Percentiles rank a stretch among this genome's conserved stretches.
These are phyloP conservation scores for Epicampocera succincta DNA, from an alignment of 2,888 invertebrate species.

Conservation along the genomic window DNA sequence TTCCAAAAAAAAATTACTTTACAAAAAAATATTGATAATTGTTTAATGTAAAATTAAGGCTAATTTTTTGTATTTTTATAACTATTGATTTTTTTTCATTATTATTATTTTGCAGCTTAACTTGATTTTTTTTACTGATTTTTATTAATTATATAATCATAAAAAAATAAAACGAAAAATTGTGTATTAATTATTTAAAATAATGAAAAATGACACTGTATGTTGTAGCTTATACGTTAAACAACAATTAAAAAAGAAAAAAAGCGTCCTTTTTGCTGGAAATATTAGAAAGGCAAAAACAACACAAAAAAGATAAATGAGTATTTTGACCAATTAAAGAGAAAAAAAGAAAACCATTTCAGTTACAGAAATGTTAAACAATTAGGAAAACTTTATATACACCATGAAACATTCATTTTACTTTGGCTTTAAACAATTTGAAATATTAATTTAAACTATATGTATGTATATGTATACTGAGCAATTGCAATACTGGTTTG, in stretches of 20 bases:
- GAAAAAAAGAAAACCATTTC: too few species aligned
- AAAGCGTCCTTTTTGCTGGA: conserved; percentile 62
- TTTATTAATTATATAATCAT: conserved; percentile 50
- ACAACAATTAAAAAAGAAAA: conserved; percentile 67
- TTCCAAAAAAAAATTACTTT: neutral
- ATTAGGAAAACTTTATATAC: neutral
- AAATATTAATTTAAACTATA: too few species aligned
- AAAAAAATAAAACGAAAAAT: conserved; percentile 55
- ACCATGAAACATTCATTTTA: neutral
- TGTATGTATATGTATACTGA: too few species aligned
- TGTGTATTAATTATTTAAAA: conserved; percentile 51
- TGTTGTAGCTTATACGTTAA: conserved; percentile 65
- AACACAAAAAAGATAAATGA: too few species aligned
- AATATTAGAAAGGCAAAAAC: conserved; percentile 36
- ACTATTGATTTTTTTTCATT: conserved; percentile 60
- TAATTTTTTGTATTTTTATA: conserved; percentile 65
- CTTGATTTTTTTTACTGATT: conserved; percentile 50
- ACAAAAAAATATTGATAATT: conserved; percentile 25
- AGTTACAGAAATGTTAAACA: neutral
- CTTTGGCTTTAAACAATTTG: neutral
- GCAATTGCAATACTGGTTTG: too few species aligned
- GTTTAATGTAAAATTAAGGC: conserved; percentile 63
- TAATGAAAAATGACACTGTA: conserved; percentile 26
- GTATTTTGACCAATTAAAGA: conserved; percentile 68
- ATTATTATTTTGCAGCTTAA: conserved; percentile 60